Evolutionary conservation across 1,140 invertebrate genomes (phyloP).

Genomic region (Lordiphosa clarofinis): DNA sequence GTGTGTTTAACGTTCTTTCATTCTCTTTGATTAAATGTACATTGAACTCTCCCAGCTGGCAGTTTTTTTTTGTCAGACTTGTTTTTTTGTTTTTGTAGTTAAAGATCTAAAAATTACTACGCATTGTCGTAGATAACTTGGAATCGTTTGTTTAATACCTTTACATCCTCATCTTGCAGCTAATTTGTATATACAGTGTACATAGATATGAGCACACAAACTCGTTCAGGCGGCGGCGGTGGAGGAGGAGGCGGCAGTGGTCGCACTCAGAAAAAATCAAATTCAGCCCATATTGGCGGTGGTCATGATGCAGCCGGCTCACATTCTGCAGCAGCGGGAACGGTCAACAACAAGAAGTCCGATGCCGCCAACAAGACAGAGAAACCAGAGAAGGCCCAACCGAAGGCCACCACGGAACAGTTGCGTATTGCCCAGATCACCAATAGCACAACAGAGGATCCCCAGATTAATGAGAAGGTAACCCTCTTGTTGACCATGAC

Average conservation of each 20-base stretch:
- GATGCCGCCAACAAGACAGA: constrained; percentile 76
- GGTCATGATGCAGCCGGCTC: constrained; percentile 46
- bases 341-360: constrained; percentile 52
- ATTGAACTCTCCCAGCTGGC: constrained; percentile 69
- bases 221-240: constrained; percentile 69
- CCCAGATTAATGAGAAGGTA: constrained; percentile 86
- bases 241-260: constrained; percentile 62
- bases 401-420: constrained; percentile 82
- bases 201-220: constrained; percentile 80
- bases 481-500: constrained; percentile 90
- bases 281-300: constrained; percentile 52
- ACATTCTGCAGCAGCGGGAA: constrained; percentile 42
- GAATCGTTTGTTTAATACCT: no score
- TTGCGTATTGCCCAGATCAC: constrained; percentile 86
- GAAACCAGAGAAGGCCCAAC: constrained; percentile 77
- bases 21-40: constrained; percentile 77
- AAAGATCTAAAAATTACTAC: not conserved
- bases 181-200: constrained; percentile 80
- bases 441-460: constrained; percentile 84
- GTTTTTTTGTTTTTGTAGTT: constrained; percentile 20
- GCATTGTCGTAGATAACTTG: no score
- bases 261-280: constrained; percentile 79
- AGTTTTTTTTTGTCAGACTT: constrained; percentile 15
- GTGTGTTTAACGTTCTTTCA: constrained; percentile 57
- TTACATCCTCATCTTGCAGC: constrained; percentile 34